Percentiles rank a stretch among this genome's conserved stretches.
phyloP scores from a whole-genome alignment of 1,140 invertebrate genomes.

The Caenorhabditis briggsae region DNA sequence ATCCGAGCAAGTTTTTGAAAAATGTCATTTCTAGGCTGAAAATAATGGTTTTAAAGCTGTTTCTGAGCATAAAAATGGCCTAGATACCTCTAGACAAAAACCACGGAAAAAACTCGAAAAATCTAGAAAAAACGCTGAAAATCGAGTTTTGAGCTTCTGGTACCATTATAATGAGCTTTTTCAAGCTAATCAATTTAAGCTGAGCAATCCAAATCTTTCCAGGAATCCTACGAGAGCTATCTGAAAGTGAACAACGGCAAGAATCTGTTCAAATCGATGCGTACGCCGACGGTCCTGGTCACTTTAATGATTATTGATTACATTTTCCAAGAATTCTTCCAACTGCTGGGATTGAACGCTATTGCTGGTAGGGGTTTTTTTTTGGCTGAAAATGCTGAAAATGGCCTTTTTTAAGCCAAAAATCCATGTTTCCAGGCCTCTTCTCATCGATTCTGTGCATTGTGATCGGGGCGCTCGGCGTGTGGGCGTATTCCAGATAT shows the following conservation, averaged over 20 bases:
- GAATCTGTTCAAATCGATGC: slow-evolving; percentile 78
- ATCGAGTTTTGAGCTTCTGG: too few relatives aligned
- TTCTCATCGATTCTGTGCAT: slow-evolving; percentile 73
- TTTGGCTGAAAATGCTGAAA: neutral
- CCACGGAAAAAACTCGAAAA: too few relatives aligned
- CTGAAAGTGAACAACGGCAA: slow-evolving; percentile 74
- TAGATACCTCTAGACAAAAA: too few relatives aligned
- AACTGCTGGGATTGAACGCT: slow-evolving; percentile 72
- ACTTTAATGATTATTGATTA: slow-evolving; percentile 73
- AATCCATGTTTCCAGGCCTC: slow-evolving; percentile 60
- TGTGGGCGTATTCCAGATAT: slow-evolving; percentile 76
- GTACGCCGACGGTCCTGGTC: slow-evolving; percentile 76
- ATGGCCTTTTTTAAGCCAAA: neutral
- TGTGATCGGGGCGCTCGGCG: slow-evolving; percentile 68
- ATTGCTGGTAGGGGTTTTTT: slow-evolving; percentile 69
- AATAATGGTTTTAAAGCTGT: too few relatives aligned
- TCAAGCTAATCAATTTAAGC: too few relatives aligned
- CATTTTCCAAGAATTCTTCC: slow-evolving; percentile 77
- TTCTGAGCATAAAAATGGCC: too few relatives aligned
- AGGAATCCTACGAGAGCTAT: slow-evolving; percentile 74
- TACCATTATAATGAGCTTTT: too few relatives aligned
- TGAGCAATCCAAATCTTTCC: slow-evolving; percentile 53
- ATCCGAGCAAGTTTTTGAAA: too few relatives aligned
- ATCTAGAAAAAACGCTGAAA: too few relatives aligned
- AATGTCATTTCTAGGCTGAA: too few relatives aligned